These are phyloP conservation scores for Mamestra brassicae DNA, from an alignment of 2,888 invertebrate genomes.

Conservation along the genomic window DNA sequence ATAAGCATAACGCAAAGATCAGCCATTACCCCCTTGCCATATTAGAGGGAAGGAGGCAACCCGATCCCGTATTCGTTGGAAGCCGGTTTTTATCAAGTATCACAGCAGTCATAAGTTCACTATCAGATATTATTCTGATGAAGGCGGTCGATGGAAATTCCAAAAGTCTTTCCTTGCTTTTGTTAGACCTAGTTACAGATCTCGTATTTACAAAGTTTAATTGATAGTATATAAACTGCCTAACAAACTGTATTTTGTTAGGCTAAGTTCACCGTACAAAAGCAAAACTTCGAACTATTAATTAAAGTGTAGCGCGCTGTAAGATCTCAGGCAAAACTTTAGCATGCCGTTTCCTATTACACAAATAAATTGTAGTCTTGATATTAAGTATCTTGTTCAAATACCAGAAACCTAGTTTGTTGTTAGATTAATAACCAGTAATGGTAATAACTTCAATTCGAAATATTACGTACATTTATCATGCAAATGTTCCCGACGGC, in stretches of 20 bases:
- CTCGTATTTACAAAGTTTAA: neutral
- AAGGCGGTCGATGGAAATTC: slow-evolving; percentile 9
- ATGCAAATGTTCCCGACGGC: slow-evolving; percentile 58
- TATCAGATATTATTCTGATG: neutral
- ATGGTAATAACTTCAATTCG: slow-evolving; percentile 56
- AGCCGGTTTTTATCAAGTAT: slow-evolving; percentile 11
- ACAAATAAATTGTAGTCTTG: slow-evolving; percentile 46
- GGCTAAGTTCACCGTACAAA: slow-evolving; percentile 30
- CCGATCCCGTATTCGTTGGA: slow-evolving; percentile 15
- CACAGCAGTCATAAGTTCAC: neutral
- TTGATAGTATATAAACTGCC: slow-evolving; percentile 16
- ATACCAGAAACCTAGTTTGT: slow-evolving; percentile 50
- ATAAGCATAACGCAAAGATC: no score
- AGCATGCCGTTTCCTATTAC: slow-evolving; percentile 30
- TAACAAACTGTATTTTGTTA: slow-evolving; percentile 6
- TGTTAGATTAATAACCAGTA: slow-evolving; percentile 58
- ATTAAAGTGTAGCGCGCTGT: slow-evolving; percentile 43
- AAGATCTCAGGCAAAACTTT: slow-evolving; percentile 31
- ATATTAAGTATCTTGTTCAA: slow-evolving; percentile 51
- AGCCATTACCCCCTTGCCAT: no score
- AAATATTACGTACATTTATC: slow-evolving; percentile 61
- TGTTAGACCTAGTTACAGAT: neutral
- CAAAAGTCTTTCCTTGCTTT: slow-evolving; percentile 3
- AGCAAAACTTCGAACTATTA: slow-evolving; percentile 46
- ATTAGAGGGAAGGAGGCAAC: no score